Percentiles rank a stretch among this genome's conserved stretches.
phyloP scores from a whole-genome alignment of 2,888 invertebrate genomes.

The Amphipoea oculea region DNA sequence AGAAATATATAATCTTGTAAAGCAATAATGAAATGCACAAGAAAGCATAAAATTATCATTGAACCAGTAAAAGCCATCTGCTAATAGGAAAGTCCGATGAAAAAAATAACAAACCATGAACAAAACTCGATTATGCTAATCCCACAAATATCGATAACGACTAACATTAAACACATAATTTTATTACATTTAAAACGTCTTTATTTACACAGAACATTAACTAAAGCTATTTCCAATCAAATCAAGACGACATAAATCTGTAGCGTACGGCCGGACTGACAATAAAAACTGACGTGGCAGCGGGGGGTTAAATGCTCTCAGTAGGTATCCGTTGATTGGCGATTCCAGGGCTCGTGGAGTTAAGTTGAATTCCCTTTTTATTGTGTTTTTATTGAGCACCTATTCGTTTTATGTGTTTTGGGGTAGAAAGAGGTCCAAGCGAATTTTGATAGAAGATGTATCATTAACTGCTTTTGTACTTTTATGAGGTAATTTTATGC shows the following conservation, averaged over 20 bases:
- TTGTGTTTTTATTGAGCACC: conserved; percentile 68
- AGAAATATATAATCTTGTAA: not conserved
- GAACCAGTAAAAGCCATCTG: conserved; percentile 28
- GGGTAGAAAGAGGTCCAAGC: conserved; percentile 56
- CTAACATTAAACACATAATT: conserved; percentile 67
- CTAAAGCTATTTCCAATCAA: conserved; percentile 71
- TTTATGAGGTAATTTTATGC: conserved; percentile 54
- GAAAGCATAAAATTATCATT: conserved; percentile 28
- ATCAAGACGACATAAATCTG: conserved; percentile 67
- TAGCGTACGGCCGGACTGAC: conserved; percentile 65
- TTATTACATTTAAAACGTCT: conserved; percentile 68
- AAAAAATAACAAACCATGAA: conserved; percentile 18
- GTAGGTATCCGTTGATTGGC: conserved; percentile 71
- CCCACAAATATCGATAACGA: conserved; percentile 57
- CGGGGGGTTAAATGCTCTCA: conserved; percentile 74
- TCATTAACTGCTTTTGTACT: conserved; percentile 54
- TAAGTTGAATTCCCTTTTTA: conserved; percentile 66
- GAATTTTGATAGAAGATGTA: conserved; percentile 55
- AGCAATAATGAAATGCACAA: conserved; percentile 11
- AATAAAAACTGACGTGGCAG: conserved; percentile 69
- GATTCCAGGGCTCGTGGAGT: conserved; percentile 67
- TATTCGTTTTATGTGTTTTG: conserved; percentile 65
- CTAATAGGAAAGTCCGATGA: conserved; percentile 14
- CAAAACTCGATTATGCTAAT: conserved; percentile 62
- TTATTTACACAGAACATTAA: conserved; percentile 69